A percentile compares a stretch with the other conserved stretches of the same genome.
These are phyloP conservation scores for Pocota personata DNA, from an alignment of 2,888 invertebrate species.

Conservation along the genomic window DNA sequence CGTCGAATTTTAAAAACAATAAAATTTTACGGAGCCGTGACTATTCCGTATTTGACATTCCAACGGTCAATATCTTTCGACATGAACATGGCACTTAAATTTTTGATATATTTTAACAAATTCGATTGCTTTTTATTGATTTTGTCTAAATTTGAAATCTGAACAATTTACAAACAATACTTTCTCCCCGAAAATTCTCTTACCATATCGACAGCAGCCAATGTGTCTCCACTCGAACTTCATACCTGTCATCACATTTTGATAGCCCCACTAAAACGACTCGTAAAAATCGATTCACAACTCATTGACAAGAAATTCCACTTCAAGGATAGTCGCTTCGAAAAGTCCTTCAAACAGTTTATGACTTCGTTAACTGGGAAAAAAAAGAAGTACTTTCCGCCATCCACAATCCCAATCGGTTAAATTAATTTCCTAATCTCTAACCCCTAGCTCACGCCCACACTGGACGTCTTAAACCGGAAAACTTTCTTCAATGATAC, in stretches of 20 bases:
- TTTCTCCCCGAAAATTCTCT: no score
- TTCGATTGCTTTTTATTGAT: no score
- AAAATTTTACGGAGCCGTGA: no score
- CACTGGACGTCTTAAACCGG: not conserved
- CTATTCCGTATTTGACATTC: no score
- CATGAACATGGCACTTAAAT: no score
- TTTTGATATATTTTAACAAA: no score
- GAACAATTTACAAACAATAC: no score
- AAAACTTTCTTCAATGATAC: constrained; percentile 25
- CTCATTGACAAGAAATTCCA: not conserved
- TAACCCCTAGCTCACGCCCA: not conserved
- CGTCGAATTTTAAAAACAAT: no score
- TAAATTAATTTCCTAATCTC: not conserved
- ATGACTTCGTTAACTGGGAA: not conserved
- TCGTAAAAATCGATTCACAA: constrained; percentile 8
- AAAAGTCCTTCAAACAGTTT: constrained; percentile 1
- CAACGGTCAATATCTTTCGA: no score
- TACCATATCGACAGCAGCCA: not conserved
- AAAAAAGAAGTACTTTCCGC: not conserved
- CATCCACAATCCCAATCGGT: not conserved
- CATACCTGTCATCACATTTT: not conserved
- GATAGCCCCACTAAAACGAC: not conserved
- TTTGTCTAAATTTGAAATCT: no score
- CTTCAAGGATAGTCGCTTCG: not conserved
- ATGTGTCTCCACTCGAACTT: not conserved